Conservation (phyloP, 2,113 vertebrate species). For the Acrocephalus kingi region DNA sequence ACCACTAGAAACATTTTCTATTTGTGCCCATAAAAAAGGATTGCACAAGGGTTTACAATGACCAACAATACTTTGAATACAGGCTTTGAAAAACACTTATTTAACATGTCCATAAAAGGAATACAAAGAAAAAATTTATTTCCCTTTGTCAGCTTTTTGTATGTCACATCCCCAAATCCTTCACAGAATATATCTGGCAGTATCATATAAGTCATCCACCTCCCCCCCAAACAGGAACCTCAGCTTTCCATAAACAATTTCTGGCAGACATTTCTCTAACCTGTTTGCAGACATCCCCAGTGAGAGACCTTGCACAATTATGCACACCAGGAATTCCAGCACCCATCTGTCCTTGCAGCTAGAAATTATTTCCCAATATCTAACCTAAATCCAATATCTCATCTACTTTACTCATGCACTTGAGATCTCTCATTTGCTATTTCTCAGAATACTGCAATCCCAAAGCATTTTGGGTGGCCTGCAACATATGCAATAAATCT, state of each 20-base stretch:
- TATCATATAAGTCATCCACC: background rate
- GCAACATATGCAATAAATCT: slow-evolving; percentile 7
- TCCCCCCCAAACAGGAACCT: background rate
- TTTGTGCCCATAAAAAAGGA: background rate
- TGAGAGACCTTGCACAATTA: background rate
- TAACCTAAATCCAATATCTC: background rate
- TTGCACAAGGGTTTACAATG: background rate
- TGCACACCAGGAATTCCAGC: background rate
- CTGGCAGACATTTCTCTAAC: background rate
- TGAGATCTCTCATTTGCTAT: background rate
- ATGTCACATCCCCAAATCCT: background rate
- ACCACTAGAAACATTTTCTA: background rate
- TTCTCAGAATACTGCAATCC: background rate
- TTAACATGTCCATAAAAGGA: background rate
- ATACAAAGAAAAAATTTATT: background rate
- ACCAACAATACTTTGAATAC: background rate
- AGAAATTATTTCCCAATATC: background rate
- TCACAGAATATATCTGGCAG: background rate
- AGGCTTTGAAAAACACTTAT: background rate
- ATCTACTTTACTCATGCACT: background rate
- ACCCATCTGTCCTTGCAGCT: background rate
- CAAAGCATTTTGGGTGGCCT: background rate
- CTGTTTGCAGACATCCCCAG: background rate
- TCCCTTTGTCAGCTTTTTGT: background rate
- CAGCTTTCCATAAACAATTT: background rate